Percentiles rank a stretch among this genome's conserved stretches.
Conservation (phyloP, 2,113 vertebrate species). For the Lonchura striata region DNA sequence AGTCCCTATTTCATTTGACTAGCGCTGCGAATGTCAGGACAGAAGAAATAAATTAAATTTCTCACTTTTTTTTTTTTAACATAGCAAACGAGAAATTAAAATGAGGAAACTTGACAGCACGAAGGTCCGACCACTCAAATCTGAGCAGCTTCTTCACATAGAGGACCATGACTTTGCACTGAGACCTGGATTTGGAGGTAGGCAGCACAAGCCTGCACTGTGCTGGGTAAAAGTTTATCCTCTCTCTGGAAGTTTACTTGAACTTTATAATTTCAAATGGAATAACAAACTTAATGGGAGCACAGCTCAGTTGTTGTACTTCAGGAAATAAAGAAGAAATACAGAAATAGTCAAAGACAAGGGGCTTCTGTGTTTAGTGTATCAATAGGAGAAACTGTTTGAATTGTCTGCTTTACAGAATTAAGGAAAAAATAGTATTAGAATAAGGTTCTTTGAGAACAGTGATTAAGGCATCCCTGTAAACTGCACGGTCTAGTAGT, state of each 20-base stretch:
- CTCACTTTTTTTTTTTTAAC: background rate
- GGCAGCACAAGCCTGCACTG: background rate
- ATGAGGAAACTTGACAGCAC: constrained; percentile 86
- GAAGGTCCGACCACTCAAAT: constrained; percentile 82
- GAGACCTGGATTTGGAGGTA: constrained; percentile 91
- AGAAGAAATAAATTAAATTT: background rate
- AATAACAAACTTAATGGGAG: background rate
- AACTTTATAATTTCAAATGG: background rate
- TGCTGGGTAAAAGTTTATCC: background rate
- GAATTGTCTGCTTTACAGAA: background rate
- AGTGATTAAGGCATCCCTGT: background rate
- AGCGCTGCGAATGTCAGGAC: background rate
- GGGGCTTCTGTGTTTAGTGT: background rate
- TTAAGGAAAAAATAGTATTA: background rate
- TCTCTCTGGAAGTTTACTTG: background rate
- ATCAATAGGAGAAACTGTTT: background rate
- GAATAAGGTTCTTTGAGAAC: background rate
- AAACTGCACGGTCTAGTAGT: background rate
- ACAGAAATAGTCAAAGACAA: background rate
- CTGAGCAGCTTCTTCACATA: constrained; percentile 85
- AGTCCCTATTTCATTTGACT: background rate
- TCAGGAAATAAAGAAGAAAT: background rate
- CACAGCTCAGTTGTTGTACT: background rate
- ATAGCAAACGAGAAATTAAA: constrained; percentile 82
- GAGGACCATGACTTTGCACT: constrained; percentile 91